These are phyloP conservation scores for Cacatua alba DNA, from an alignment of 2,113 vertebrate genomes.

Conservation along the genomic window DNA sequence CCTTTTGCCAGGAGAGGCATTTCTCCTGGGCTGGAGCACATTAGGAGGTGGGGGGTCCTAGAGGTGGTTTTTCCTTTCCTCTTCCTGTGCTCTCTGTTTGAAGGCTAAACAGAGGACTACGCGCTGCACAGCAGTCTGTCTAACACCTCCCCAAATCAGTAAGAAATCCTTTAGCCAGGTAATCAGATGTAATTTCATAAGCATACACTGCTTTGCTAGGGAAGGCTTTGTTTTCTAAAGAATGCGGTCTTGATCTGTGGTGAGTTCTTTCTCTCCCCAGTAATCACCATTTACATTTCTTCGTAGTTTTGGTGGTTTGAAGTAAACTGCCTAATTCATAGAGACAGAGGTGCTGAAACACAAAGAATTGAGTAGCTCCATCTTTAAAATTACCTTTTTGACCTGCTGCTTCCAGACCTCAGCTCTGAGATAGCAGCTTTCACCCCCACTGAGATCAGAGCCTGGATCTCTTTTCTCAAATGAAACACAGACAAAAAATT, in stretches of 20 bases:
- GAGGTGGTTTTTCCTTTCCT: not conserved
- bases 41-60: not conserved
- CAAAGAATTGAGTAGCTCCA: not conserved
- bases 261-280: not conserved
- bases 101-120: not conserved
- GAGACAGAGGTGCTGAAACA: not conserved
- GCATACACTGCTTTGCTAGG: fast-evolving
- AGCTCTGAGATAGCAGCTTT: not conserved
- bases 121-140: not conserved
- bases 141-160: not conserved
- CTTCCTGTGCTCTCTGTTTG: not conserved
- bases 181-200: not conserved
- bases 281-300: not conserved
- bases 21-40: not conserved
- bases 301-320: fast-evolving
- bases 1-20: not conserved
- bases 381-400: constrained; percentile 53
- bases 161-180: not conserved
- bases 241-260: not conserved
- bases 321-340: not conserved
- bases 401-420: constrained; percentile 14
- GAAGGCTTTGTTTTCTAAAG: not conserved
- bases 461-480: not conserved
- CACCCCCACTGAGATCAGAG: not conserved
- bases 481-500: constrained; percentile 3